Evolutionary conservation across 2,888 invertebrate genomes (phyloP).

Genomic region (Artemia sinica): DNA sequence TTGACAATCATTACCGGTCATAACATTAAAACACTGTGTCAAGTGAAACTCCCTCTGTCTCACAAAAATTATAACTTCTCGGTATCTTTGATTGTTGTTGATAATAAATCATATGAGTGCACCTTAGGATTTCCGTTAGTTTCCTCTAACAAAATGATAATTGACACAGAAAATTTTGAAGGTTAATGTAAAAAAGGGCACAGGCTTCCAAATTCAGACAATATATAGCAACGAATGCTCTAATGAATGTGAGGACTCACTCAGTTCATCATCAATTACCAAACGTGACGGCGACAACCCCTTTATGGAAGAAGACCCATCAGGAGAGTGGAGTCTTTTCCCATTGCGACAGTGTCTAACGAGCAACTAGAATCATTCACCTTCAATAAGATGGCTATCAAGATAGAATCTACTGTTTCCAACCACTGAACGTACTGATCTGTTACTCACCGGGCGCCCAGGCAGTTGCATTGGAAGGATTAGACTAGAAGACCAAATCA

Average conservation of each 20-base stretch:
- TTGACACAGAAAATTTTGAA: not conserved
- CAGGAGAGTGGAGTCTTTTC: not conserved
- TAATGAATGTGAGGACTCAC: too few relatives aligned
- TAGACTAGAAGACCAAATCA: not conserved
- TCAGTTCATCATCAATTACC: too few relatives aligned
- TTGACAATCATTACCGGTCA: too few relatives aligned
- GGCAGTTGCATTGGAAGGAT: not conserved
- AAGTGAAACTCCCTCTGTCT: not conserved
- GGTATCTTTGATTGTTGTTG: not conserved
- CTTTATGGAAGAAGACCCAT: not conserved
- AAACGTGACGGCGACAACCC: too few relatives aligned
- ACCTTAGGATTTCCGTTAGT: slow-evolving; percentile 2
- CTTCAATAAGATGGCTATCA: not conserved
- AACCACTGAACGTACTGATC: not conserved
- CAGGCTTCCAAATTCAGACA: not conserved
- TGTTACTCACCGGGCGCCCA: not conserved
- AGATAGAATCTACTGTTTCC: not conserved
- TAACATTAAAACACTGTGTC: not conserved
- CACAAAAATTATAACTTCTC: not conserved
- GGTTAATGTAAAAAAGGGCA: not conserved
- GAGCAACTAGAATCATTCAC: not conserved
- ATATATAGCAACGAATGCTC: too few relatives aligned
- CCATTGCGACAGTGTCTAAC: not conserved
- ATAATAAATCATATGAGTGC: not conserved
- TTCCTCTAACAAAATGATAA: not conserved